These are phyloP conservation scores for Globodera ellingtonae DNA, from an alignment of 1,140 invertebrate genomes.

Conservation along the genomic window DNA sequence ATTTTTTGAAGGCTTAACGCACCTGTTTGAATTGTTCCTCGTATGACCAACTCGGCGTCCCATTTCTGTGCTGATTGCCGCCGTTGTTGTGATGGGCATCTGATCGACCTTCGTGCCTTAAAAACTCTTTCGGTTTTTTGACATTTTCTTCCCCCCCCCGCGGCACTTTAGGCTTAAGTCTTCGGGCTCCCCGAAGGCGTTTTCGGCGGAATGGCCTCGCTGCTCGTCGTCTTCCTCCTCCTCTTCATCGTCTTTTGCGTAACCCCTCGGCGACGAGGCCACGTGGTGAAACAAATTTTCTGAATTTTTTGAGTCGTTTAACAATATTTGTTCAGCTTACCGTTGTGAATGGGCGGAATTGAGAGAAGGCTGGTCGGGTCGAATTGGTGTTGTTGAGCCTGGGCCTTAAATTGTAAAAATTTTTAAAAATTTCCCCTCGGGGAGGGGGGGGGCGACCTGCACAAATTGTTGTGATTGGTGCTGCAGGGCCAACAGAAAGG, in stretches of 20 bases:
- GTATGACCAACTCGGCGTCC: conserved; percentile 42
- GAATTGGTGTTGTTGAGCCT: too few species aligned
- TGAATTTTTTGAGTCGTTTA: too few species aligned
- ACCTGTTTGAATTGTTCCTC: conserved; percentile 54
- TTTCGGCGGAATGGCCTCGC: not conserved
- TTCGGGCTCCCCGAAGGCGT: conserved; percentile 24
- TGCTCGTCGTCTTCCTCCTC: not conserved
- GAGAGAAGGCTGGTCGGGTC: too few species aligned
- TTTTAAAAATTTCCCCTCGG: too few species aligned
- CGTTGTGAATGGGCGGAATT: too few species aligned
- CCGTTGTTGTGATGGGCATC: not conserved
- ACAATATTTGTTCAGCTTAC: too few species aligned
- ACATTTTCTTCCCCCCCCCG: too few species aligned
- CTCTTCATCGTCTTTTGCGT: not conserved
- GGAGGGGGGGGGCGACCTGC: not conserved
- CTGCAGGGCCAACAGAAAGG: conserved; percentile 30
- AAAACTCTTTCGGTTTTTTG: too few species aligned
- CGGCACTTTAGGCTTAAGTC: conserved; percentile 32
- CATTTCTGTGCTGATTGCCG: conserved; percentile 9
- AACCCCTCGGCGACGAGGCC: too few species aligned
- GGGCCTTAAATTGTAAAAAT: too few species aligned
- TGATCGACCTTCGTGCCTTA: not conserved
- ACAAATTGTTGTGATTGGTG: conserved; percentile 32
- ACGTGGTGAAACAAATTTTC: too few species aligned
- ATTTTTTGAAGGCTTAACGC: conserved; percentile 6